These are phyloP conservation scores for rabbit (Oryctolagus cuniculus) DNA, from an alignment of 2,113 vertebrate species.

Conservation along the genomic window DNA sequence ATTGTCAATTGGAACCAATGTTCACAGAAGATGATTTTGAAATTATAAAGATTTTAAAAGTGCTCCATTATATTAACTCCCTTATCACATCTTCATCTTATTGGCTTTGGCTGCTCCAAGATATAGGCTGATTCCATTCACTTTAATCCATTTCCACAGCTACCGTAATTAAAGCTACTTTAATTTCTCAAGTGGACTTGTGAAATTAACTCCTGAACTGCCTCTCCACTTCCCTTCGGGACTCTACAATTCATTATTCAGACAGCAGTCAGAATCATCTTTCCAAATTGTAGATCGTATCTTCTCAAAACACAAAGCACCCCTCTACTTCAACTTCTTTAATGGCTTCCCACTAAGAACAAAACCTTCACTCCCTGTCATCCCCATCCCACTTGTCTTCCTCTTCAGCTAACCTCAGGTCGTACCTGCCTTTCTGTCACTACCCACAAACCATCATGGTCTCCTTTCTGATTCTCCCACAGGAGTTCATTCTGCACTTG, in stretches of 20 bases:
- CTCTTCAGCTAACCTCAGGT: background rate
- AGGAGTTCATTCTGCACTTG: background rate
- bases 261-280: background rate
- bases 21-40: slow-evolving; percentile 16
- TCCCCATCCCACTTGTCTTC: background rate
- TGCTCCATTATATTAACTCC: background rate
- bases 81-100: background rate
- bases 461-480: background rate
- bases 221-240: background rate
- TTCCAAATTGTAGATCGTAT: background rate
- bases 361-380: background rate
- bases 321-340: background rate
- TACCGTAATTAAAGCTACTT: background rate
- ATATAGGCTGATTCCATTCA: too few relatives aligned
- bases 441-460: background rate
- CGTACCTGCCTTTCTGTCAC: background rate
- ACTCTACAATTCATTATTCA: background rate
- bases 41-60: background rate
- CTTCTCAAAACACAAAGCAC: background rate
- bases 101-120: background rate
- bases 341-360: background rate
- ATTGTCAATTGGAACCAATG: background rate
- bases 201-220: background rate
- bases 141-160: background rate
- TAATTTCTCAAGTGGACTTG: background rate